phyloP scores from a whole-genome alignment of 2,113 vertebrate genomes.

The Notiomystis cincta region DNA sequence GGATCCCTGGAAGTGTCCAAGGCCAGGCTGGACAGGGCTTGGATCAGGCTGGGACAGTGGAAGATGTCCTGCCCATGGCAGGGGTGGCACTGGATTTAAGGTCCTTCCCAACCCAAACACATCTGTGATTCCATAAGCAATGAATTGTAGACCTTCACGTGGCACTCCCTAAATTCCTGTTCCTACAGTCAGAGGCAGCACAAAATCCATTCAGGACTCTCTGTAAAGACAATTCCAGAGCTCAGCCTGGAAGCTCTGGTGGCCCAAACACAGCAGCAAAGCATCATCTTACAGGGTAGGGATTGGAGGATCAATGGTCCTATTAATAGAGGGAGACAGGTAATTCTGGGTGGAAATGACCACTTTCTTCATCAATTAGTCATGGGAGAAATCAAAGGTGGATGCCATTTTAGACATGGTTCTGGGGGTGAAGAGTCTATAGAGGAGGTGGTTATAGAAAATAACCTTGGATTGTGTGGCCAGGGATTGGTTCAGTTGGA shows the following conservation, averaged over 20 bases:
- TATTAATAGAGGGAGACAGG: background rate
- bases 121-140: background rate
- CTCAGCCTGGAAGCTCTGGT: background rate
- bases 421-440: background rate
- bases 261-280: background rate
- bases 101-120: background rate
- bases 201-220: background rate
- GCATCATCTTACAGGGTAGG: background rate
- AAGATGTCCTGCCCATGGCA: background rate
- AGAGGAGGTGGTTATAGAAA: background rate
- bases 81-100: accelerated
- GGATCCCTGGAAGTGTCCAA: background rate
- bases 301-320: background rate
- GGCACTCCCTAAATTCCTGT: background rate
- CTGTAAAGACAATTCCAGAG: background rate
- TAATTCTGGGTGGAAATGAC: background rate
- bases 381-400: background rate
- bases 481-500: background rate
- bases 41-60: background rate
- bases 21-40: background rate
- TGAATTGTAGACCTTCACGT: background rate
- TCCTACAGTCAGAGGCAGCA: background rate
- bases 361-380: background rate
- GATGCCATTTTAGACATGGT: background rate
- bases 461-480: background rate